Base-by-base conservation (phyloP, 2,888 invertebrate genomes). In the Heliconius erato region DNA sequence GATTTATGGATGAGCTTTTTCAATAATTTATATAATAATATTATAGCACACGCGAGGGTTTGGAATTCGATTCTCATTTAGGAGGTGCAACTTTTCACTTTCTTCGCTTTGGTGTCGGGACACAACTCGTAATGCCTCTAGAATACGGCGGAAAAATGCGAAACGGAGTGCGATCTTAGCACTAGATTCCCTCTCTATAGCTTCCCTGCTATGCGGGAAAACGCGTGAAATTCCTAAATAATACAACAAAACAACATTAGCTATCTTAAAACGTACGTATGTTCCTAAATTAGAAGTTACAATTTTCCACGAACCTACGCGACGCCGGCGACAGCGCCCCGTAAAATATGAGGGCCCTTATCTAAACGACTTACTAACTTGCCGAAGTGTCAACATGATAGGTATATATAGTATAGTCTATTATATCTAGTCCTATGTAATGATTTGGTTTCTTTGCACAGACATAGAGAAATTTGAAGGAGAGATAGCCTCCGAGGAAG, bases 341-440 rank as follows among this genome's bases (percentile, higher is more conserved):
- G 59, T 74, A 59, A 74, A 74, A 74, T 74, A 74, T 74, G 35
- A 32, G 59, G 59, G 59, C 59, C 14, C 74, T 74, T 74, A 74
- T 74, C 74, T 74, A n/a, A 74, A 74, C 32, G 74, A 74, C 32
- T 74, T 59, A 74, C 74, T 59, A 59, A 59, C 35, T 74, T 59
- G 23, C 74, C 35, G 3, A 59, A 23, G 74, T 74, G 19, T 54
- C 32, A 59, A 28, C 26, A 28, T 32, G 28, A 32, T 67, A 16
- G 2, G 7, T 67, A 67, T 67, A 67, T 19, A 6, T 54, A 54
- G 5, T 54, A 19, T 54, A 54, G 49, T 16, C 49, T 49, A 49
- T 14, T 14, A 35, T 40, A 11, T 40, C 40, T 40, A 40, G 9
- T 9, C 9, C 9, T 40, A 3, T 44, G 14, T 14, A 44, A 14